Evolutionary conservation across 2,797 vertebrate species (phyloP), one percentile per base, ranked within the genome.

Genomic region (Tadarida brasiliensis): DNA sequence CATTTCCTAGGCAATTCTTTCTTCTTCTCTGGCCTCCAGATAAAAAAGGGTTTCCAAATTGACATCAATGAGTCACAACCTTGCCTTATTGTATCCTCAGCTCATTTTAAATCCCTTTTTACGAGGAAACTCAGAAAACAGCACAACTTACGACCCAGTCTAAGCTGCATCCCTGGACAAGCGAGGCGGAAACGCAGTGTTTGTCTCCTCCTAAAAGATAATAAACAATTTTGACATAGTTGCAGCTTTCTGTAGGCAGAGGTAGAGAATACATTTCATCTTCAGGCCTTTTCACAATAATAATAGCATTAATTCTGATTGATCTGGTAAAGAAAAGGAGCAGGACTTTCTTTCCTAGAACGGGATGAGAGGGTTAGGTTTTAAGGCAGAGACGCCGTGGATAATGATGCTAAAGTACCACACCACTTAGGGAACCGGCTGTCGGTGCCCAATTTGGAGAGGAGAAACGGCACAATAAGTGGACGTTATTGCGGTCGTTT

Each of bases 401-500:
- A 16, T 35, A 63, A 95, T 44, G 65, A 33, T 87, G 17, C 30
- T 51, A 16, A 35, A 39, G 20, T 10, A 8, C 33, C 65, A 33
- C 3, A 3, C 68, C 76, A 7, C 54, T 67, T 57, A 1, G 16
- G 47, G 56, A 67, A 89, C 15, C 73, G 65, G 86, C 67, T 9
- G 73, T 93, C 83, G 61, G 93, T 4, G 59, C 47, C 83, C 91
- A 71, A 4, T 92, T 88, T 35, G 39, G 67, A 71, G 70, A 94
- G 90, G 73, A 73, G 77, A 11, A 74, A 85, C 94, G 61, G 39
- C 90, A n/a, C 73, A 19, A 11, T 85, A 51, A 70, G 24, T 51
- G 78, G 59, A 61, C 68, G 39, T 63, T 20, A 11, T 19, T 4
- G 33, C 26, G 57, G 67, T 51, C 11, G 49, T 22, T 44, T 57